These are phyloP conservation scores for Neogobius melanostomus DNA, from an alignment of 2,113 vertebrate species.

Conservation along the genomic window DNA sequence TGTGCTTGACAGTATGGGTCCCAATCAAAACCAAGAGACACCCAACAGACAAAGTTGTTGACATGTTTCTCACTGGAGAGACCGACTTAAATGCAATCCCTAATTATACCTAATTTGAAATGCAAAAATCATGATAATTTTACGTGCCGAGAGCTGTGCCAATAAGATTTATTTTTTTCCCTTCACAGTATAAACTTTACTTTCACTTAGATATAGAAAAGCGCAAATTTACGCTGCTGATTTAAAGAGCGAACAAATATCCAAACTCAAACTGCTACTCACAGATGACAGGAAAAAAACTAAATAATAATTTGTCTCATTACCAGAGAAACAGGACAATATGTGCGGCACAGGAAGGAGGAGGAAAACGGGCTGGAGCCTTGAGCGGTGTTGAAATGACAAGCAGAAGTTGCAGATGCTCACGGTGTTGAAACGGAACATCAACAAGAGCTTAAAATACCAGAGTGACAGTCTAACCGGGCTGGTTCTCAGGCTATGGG, in stretches of 20 bases:
- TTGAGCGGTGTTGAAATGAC: constrained; percentile 17
- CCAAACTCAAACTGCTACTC: too few relatives aligned
- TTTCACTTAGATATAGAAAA: too few relatives aligned
- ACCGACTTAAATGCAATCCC: constrained; percentile 13
- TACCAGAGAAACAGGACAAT: constrained; percentile 15
- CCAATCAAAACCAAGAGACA: constrained; percentile 11
- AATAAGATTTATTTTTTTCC: not conserved
- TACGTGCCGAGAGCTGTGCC: not conserved
- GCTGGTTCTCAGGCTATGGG: not conserved
- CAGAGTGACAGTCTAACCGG: constrained; percentile 4
- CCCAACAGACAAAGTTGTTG: constrained; percentile 10
- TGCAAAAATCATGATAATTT: constrained; percentile 10
- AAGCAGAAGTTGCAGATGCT: constrained; percentile 12
- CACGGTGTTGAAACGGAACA: constrained; percentile 7
- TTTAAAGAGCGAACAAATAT: too few relatives aligned
- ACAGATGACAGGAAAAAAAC: too few relatives aligned
- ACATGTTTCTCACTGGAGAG: constrained; percentile 10
- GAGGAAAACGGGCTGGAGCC: constrained; percentile 24
- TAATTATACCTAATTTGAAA: constrained; percentile 11
- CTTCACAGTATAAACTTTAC: not conserved
- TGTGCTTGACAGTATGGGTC: constrained; percentile 7
- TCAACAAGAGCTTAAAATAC: not conserved
- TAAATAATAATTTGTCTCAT: not conserved
- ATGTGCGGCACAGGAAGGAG: constrained; percentile 7
- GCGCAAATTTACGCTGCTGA: too few relatives aligned